Evolutionary conservation across 2,113 vertebrate genomes (phyloP), one percentile per base, ranked within the genome.

Genomic region (Rissa tridactyla): DNA sequence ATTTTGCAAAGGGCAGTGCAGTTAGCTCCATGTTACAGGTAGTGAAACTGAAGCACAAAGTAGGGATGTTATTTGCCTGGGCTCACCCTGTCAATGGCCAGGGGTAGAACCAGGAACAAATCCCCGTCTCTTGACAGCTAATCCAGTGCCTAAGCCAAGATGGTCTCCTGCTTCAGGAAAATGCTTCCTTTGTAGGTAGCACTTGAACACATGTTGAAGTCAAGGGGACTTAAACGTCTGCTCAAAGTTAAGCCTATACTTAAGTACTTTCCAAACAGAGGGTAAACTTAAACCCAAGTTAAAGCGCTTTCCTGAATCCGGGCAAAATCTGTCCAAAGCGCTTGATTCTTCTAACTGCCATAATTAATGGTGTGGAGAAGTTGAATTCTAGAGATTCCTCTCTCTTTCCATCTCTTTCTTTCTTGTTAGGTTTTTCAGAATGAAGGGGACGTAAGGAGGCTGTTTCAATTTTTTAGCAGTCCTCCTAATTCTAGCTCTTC

Each of bases 191-290:
- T 97, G 94, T 95, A 95, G 96, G 81, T 94, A 94, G 73, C 88
- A 92, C 97, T 96, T 95, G 92, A 96, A 83, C 96, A 96, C 94
- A 96, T 96, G 97, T 94, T 96, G 34, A 94, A 97, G 96, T 95
- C 96, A 96, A 96, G 92, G 94, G 94, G 96, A 96, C 95, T 97
- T 97, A 97, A 97, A 94, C 3, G 73, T 96, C 96, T 97, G 95
- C 95, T 94, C 11, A 21, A 97, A 97, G 95, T 94, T 97, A 97
- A 97, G 92, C 96, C 95, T 94, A 86, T 95, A 44, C 92, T 96
- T 97, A 96, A 97, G 92, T 87, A 96, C 95, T 96, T 97, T 97
- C 95, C 86, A 95, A 96, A 95, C 96, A 95, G 96, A 95, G 91
- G 94, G 96, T 96, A 87, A 96, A 97, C 92, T 95, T 97, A 97